A percentile compares a stretch with the other conserved stretches of the same genome.
Evolutionary conservation across 2,888 invertebrate species (phyloP).

Genomic region (Cosmia pyralina): DNA sequence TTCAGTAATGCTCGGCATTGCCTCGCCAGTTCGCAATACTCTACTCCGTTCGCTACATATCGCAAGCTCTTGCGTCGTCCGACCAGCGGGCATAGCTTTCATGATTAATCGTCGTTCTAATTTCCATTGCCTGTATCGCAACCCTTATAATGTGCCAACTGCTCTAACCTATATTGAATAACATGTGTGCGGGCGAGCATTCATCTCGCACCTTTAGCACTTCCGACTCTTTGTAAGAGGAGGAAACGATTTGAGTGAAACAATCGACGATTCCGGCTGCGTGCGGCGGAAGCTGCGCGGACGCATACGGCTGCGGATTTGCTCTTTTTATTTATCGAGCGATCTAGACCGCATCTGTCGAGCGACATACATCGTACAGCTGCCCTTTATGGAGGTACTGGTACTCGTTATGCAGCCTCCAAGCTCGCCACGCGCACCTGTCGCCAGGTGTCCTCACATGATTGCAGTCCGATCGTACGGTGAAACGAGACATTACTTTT

Average conservation of each 20-base stretch:
- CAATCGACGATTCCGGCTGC: slow-evolving; percentile 86
- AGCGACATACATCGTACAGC: slow-evolving; percentile 83
- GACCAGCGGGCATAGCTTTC: slow-evolving; percentile 78
- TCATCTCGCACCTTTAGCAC: slow-evolving; percentile 79
- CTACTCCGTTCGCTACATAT: slow-evolving; percentile 83
- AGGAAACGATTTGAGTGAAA: slow-evolving; percentile 87
- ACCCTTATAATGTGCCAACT: slow-evolving; percentile 67
- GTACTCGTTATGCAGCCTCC: slow-evolving; percentile 76
- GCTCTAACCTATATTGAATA: slow-evolving; percentile 52
- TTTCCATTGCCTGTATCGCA: slow-evolving; percentile 69
- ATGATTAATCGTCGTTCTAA: slow-evolving; percentile 82
- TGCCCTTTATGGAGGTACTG: slow-evolving; percentile 80
- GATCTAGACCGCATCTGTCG: slow-evolving; percentile 89
- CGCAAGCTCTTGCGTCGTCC: slow-evolving; percentile 88
- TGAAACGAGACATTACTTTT: slow-evolving; percentile 65
- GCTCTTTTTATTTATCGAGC: slow-evolving; percentile 86
- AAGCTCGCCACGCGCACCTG: slow-evolving; percentile 81
- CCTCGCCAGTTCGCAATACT: slow-evolving; percentile 82
- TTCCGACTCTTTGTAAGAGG: slow-evolving; percentile 84
- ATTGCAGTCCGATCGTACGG: slow-evolving; percentile 60
- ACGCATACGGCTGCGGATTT: slow-evolving; percentile 85
- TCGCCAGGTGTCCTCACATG: slow-evolving; percentile 81
- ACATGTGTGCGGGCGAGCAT: slow-evolving; percentile 55
- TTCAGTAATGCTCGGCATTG: slow-evolving; percentile 81
- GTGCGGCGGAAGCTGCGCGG: slow-evolving; percentile 84